Percentiles rank a stretch among this genome's conserved stretches.
Conservation (phyloP, 2,888 invertebrate genomes). For the Acanthacorydalis orientalis region DNA sequence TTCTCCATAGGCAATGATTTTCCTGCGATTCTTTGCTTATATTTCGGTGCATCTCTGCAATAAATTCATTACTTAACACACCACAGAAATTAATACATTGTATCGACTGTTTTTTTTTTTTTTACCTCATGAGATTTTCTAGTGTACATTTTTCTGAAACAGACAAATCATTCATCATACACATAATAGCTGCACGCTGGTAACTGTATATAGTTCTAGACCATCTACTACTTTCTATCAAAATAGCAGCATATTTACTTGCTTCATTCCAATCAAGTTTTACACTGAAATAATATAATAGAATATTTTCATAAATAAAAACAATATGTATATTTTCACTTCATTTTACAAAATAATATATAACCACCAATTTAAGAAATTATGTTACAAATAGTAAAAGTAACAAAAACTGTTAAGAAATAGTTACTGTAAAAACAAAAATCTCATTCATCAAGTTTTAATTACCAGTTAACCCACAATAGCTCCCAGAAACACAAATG, state of each 20-base stretch:
- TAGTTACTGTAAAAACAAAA: background rate
- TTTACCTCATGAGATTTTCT: conserved; percentile 49
- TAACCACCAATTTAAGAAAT: background rate
- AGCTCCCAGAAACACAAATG: conserved; percentile 91
- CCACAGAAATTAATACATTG: no score
- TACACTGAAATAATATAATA: conserved; percentile 28
- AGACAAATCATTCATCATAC: conserved; percentile 45
- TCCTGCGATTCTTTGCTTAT: conserved; percentile 83
- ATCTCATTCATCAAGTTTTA: conserved; percentile 6
- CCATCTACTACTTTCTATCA: conserved; percentile 75
- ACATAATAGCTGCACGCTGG: conserved; percentile 67
- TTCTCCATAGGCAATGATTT: conserved; percentile 96
- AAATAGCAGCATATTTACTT: conserved; percentile 46
- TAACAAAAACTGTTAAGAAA: conserved; percentile 13
- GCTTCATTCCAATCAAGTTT: conserved; percentile 65
- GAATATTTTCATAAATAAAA: background rate
- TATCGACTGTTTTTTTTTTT: no score
- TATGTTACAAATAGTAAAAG: background rate
- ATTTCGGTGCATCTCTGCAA: conserved; percentile 56
- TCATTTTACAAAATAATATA: no score
- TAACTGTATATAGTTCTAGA: conserved; percentile 84
- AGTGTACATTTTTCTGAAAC: conserved; percentile 36
- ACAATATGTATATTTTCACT: background rate
- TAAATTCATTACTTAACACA: conserved; percentile 7
- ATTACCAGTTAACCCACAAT: conserved; percentile 73